Conservation (phyloP, 2,797 vertebrate genomes). For the Nyctibius grandis region DNA sequence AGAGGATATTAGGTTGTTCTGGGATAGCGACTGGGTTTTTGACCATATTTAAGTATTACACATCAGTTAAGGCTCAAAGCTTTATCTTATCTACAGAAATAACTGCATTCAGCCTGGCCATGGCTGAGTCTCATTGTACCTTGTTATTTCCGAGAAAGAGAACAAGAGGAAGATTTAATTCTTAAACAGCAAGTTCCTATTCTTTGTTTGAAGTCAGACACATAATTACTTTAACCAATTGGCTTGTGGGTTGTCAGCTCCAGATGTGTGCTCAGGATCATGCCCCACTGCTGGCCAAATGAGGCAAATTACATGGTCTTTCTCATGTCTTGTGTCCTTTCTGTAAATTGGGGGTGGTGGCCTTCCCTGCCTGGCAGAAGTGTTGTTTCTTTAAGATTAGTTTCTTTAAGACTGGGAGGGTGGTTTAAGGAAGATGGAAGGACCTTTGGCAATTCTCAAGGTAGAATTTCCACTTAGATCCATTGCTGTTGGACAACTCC, state of each 20-base stretch:
- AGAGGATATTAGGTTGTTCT: not conserved
- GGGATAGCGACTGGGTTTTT: not conserved
- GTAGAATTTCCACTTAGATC: not conserved
- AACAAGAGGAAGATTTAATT: not conserved
- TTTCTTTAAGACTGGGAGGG: not conserved
- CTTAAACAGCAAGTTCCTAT: not conserved
- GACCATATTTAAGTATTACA: not conserved
- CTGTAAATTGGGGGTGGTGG: not conserved
- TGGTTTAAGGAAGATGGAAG: not conserved
- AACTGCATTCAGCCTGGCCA: not conserved
- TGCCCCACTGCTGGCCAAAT: not conserved
- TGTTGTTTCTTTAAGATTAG: not conserved
- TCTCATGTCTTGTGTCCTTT: not conserved
- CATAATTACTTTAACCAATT: not conserved
- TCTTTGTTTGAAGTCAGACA: constrained; percentile 14
- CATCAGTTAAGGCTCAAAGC: constrained; percentile 18
- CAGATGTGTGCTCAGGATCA: not conserved
- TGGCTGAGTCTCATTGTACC: not conserved
- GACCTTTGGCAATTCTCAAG: not conserved
- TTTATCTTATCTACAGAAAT: constrained; percentile 2
- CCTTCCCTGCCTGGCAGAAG: not conserved
- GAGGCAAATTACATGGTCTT: not conserved
- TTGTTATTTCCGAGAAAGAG: not conserved
- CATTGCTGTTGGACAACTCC: not conserved
- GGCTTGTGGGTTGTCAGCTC: not conserved